Percentiles rank a stretch among this genome's conserved stretches.
Evolutionary conservation across 2,113 vertebrate species (phyloP).

Genomic region (Hippotragus niger): DNA sequence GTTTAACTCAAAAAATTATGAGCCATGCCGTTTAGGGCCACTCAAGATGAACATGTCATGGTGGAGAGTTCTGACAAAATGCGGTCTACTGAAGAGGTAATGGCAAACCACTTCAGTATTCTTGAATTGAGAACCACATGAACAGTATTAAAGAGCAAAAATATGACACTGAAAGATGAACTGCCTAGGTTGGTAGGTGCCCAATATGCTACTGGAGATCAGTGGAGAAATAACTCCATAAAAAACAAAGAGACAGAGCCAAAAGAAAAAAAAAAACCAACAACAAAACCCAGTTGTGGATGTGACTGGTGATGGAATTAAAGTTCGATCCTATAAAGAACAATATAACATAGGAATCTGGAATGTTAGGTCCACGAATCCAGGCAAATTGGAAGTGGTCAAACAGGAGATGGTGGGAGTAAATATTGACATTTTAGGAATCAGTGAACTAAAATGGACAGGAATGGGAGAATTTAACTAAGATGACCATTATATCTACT

Average conservation of each 20-base stretch:
- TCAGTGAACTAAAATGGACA: not conserved
- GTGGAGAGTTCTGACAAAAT: not conserved
- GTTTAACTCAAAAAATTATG: not conserved
- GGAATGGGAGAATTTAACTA: not conserved
- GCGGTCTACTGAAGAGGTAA: not conserved
- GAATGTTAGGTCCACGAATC: not conserved
- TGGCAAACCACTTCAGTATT: not conserved
- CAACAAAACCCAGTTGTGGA: not conserved
- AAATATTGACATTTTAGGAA: not conserved
- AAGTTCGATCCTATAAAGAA: not conserved
- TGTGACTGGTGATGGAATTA: not conserved
- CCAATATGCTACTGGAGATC: not conserved
- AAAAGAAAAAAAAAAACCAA: not conserved
- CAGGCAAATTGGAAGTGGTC: not conserved
- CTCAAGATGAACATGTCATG: not conserved
- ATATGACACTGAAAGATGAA: not conserved
- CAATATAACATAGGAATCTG: not conserved
- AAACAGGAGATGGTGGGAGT: not conserved
- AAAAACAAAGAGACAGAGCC: not conserved
- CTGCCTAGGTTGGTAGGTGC: not conserved
- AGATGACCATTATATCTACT: not conserved
- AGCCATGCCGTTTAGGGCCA: not conserved
- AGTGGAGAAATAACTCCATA: not conserved
- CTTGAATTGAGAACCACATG: not conserved
- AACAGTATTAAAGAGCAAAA: not conserved